Conservation (phyloP, 2,113 vertebrate species). For the Pelvicachromis taeniatus region DNA sequence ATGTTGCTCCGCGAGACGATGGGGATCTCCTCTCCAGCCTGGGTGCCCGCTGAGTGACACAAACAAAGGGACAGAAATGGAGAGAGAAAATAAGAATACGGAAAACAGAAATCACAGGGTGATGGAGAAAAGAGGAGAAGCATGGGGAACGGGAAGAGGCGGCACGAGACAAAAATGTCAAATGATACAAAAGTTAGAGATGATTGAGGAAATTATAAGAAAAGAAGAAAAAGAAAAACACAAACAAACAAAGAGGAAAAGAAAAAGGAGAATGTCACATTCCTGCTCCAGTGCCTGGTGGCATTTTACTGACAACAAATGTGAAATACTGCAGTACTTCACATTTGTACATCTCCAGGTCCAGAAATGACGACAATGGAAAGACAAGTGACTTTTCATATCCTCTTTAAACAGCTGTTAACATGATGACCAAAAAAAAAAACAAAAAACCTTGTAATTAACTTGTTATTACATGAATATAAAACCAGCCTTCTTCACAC, state of each 20-base stretch:
- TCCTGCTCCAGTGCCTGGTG: background rate
- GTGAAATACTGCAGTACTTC: background rate
- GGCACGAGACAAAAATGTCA: background rate
- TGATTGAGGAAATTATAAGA: background rate
- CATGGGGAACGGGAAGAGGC: background rate
- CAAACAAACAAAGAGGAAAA: background rate
- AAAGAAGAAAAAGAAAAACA: background rate
- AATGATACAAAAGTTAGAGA: background rate
- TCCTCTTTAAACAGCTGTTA: background rate
- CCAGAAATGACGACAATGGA: background rate
- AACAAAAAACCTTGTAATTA: background rate
- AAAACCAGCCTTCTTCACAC: background rate
- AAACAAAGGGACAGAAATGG: background rate
- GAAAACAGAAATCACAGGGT: background rate
- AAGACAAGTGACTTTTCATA: background rate
- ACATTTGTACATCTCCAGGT: background rate
- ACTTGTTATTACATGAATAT: background rate
- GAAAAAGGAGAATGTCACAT: background rate
- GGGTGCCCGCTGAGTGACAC: constrained; percentile 83
- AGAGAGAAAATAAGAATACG: background rate
- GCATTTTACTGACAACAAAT: background rate
- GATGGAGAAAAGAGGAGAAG: background rate
- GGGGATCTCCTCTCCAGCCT: constrained; percentile 91
- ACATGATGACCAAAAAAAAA: background rate
- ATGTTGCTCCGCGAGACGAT: constrained; percentile 91